These are phyloP conservation scores for Acanthochromis polyacanthus DNA, from an alignment of 2,113 vertebrate species.

Conservation along the genomic window DNA sequence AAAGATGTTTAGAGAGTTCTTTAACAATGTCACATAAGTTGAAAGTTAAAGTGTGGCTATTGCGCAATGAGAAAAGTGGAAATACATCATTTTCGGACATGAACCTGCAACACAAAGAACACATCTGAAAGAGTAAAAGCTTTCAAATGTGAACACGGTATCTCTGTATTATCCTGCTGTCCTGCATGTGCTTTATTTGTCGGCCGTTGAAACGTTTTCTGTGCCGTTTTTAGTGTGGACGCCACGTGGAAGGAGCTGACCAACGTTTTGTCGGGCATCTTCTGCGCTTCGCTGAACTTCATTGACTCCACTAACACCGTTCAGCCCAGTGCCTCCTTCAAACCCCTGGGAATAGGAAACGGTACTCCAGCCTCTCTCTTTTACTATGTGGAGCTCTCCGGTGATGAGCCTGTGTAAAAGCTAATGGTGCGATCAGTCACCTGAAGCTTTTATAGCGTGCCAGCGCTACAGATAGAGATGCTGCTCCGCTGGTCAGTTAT, in stretches of 20 bases:
- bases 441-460: background rate
- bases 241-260: slow-evolving; percentile 96
- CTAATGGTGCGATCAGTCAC: slow-evolving; percentile 1
- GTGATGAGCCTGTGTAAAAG: background rate
- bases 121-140: too few relatives aligned
- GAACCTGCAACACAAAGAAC: too few relatives aligned
- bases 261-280: slow-evolving; percentile 96
- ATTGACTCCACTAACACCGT: slow-evolving; percentile 98
- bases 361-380: slow-evolving; percentile 79
- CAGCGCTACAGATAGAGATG: background rate
- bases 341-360: slow-evolving; percentile 93
- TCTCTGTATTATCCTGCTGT: background rate
- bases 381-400: background rate
- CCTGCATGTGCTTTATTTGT: background rate
- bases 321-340: slow-evolving; percentile 96
- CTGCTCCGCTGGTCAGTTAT: background rate
- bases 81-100: too few relatives aligned
- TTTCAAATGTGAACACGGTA: accelerated
- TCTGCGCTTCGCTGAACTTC: slow-evolving; percentile 98
- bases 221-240: slow-evolving; percentile 88
- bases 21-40: too few relatives aligned
- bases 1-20: too few relatives aligned
- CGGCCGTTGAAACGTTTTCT: slow-evolving; percentile 3
- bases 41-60: too few relatives aligned
- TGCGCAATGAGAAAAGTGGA: too few relatives aligned